Evolutionary conservation across 2,797 vertebrate species (phyloP).

Genomic region (Typhlichthys eigenmanni): DNA sequence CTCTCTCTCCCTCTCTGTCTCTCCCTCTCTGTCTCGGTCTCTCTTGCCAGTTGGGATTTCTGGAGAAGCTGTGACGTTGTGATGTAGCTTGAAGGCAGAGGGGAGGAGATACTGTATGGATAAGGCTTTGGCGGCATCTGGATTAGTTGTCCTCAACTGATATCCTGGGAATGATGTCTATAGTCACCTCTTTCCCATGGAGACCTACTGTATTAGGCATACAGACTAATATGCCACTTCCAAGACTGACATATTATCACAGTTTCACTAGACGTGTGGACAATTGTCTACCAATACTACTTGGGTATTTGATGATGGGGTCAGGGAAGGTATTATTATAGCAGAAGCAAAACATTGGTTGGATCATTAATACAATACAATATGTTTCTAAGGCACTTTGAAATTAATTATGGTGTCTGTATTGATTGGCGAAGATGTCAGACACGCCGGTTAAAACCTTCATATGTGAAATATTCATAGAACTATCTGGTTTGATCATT

Average conservation of each 20-base stretch:
- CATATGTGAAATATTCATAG: too few relatives aligned
- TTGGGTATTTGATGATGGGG: too few relatives aligned
- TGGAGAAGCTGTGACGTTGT: conserved; percentile 6
- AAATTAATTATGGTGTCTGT: too few relatives aligned
- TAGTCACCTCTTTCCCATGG: conserved; percentile 2
- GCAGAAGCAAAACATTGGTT: too few relatives aligned
- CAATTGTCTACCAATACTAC: too few relatives aligned
- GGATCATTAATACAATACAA: too few relatives aligned
- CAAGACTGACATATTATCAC: conserved; percentile 17
- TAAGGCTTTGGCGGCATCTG: conserved; percentile 10
- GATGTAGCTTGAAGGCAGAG: conserved; percentile 14
- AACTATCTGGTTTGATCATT: too few relatives aligned
- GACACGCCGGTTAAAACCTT: too few relatives aligned
- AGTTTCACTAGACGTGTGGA: background rate
- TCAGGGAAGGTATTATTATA: too few relatives aligned
- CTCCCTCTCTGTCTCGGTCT: background rate
- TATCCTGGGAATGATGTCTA: background rate
- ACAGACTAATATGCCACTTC: conserved; percentile 31
- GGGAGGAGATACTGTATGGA: conserved; percentile 4
- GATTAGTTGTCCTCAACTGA: background rate
- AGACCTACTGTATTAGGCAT: background rate
- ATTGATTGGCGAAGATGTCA: background rate
- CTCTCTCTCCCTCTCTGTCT: conserved; percentile 29
- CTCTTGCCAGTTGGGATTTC: conserved; percentile 34
- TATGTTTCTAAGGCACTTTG: too few relatives aligned